These are phyloP conservation scores for Apoderus coryli DNA, from an alignment of 2,888 invertebrate species.

Conservation along the genomic window DNA sequence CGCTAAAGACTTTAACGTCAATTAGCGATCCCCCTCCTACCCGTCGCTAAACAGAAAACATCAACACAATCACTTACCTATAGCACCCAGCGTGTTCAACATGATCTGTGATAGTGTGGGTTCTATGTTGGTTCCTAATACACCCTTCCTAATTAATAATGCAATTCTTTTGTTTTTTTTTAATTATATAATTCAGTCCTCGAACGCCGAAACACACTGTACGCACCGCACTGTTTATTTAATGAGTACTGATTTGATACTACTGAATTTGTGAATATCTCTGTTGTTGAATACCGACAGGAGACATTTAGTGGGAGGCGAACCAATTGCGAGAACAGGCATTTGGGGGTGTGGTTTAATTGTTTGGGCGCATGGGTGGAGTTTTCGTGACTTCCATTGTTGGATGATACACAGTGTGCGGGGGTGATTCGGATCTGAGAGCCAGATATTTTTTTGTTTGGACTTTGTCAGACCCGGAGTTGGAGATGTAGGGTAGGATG, in stretches of 20 bases:
- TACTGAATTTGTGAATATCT: conserved; percentile 36
- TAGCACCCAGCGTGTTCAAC: conserved; percentile 34
- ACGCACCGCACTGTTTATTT: conserved; percentile 37
- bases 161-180: no score
- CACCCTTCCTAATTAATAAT: no score
- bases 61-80: conserved; percentile 35
- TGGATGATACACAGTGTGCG: no score
- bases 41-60: conserved; percentile 14
- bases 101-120: conserved; percentile 24
- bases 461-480: no score
- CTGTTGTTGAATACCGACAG: conserved; percentile 28
- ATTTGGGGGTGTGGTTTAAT: conserved; percentile 24
- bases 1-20: conserved; percentile 35
- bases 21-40: conserved; percentile 29
- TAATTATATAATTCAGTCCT: no score
- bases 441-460: no score
- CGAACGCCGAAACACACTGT: no score
- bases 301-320: conserved; percentile 29
- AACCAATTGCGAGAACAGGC: conserved; percentile 27
- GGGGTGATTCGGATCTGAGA: no score
- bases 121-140: no score
- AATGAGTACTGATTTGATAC: conserved; percentile 38
- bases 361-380: no score
- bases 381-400: conserved; percentile 23
- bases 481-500: no score